phyloP scores from a whole-genome alignment of 2,888 invertebrate species.

The Leptothorax acervorum region DNA sequence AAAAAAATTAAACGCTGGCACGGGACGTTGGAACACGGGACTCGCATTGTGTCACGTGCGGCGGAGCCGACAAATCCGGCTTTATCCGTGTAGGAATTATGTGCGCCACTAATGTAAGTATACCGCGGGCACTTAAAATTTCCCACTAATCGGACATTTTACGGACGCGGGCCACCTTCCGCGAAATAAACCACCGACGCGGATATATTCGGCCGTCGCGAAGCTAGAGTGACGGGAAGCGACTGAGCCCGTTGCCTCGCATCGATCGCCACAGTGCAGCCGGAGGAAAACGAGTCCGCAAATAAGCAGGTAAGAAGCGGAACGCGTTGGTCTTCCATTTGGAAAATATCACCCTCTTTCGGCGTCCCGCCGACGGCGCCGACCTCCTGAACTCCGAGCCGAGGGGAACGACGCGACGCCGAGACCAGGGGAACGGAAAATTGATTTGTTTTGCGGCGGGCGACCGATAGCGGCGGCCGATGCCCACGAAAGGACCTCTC shows the following conservation, averaged over 20 bases:
- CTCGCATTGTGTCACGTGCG: conserved; percentile 17
- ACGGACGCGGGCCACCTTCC: not conserved
- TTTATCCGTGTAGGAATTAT: conserved; percentile 41
- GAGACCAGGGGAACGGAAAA: conserved; percentile 44
- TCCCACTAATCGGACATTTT: conserved; percentile 29
- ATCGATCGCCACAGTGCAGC: conserved; percentile 16
- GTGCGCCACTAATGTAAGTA: conserved; percentile 17
- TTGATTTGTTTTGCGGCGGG: conserved; percentile 62
- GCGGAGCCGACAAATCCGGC: conserved; percentile 38
- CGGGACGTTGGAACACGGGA: not conserved
- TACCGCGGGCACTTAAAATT: conserved; percentile 24
- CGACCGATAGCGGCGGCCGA: conserved; percentile 33
- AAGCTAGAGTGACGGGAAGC: conserved; percentile 29
- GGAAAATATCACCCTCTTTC: conserved; percentile 64
- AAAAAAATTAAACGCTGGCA: not conserved
- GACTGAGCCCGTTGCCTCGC: not conserved
- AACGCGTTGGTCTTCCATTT: conserved; percentile 38
- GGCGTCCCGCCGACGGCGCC: no score
- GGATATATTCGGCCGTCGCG: not conserved
- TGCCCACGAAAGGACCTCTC: conserved; percentile 27
- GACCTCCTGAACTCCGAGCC: not conserved
- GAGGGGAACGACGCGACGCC: not conserved
- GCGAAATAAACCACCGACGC: conserved; percentile 10
- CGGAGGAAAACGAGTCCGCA: conserved; percentile 10
- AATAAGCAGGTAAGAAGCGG: conserved; percentile 10